These are phyloP conservation scores for Acanthisitta chloris DNA, from an alignment of 2,113 vertebrate species.

Conservation along the genomic window DNA sequence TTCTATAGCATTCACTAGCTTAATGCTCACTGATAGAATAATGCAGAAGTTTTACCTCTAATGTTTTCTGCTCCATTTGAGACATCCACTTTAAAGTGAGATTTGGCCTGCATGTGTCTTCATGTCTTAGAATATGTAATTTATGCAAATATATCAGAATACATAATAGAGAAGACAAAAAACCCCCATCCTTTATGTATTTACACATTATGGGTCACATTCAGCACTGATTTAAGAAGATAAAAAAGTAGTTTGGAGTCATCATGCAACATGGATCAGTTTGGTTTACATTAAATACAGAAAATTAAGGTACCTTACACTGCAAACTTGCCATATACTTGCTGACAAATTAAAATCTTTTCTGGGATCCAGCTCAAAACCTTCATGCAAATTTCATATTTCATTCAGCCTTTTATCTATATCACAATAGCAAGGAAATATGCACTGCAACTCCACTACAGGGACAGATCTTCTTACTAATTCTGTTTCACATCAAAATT, in stretches of 20 bases:
- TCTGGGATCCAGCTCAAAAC: background rate
- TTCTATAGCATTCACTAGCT: slow-evolving; percentile 7
- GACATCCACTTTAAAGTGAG: slow-evolving; percentile 25
- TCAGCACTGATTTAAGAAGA: background rate
- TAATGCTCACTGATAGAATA: slow-evolving; percentile 43
- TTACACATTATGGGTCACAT: background rate
- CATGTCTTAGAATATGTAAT: slow-evolving; percentile 22
- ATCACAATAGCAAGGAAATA: background rate
- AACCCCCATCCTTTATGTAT: background rate
- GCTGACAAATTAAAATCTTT: background rate
- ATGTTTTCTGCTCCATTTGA: slow-evolving; percentile 58
- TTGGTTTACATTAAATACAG: background rate
- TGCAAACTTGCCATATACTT: background rate
- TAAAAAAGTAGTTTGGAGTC: background rate
- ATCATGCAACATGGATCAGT: background rate
- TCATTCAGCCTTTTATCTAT: background rate
- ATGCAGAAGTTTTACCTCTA: slow-evolving; percentile 46
- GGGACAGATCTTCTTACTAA: background rate
- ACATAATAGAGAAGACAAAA: background rate
- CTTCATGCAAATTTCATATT: background rate
- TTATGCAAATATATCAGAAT: slow-evolving; percentile 29
- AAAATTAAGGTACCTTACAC: background rate
- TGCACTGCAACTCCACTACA: background rate
- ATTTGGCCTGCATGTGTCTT: slow-evolving; percentile 14
- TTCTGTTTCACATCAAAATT: background rate